Conservation (phyloP, 2,888 invertebrate species). For the Polietes domitor region DNA sequence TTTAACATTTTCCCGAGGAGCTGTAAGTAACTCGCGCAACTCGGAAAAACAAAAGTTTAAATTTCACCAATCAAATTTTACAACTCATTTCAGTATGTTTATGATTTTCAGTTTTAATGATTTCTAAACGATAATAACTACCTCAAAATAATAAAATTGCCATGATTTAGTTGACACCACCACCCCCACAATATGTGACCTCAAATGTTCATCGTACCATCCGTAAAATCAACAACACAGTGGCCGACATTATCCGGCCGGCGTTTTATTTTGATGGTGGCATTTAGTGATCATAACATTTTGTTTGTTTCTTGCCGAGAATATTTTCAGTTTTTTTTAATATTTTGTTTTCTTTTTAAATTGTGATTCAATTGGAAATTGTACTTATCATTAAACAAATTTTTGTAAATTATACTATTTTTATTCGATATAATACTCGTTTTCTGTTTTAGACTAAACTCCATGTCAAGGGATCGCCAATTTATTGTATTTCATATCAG, state of each 20-base stretch:
- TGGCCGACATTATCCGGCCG: background rate
- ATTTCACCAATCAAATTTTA: constrained; percentile 34
- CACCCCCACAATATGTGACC: background rate
- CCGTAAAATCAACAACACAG: background rate
- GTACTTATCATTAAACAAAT: constrained; percentile 37
- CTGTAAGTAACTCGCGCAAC: too few relatives aligned
- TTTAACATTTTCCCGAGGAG: background rate
- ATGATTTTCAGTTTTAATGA: constrained; percentile 8
- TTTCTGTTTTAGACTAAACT: background rate
- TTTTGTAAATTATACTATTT: constrained; percentile 29
- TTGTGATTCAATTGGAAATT: constrained; percentile 59
- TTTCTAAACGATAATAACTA: constrained; percentile 61
- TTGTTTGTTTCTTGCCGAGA: background rate
- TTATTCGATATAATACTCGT: constrained; percentile 5
- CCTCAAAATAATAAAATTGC: constrained; percentile 59
- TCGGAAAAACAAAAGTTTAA: constrained; percentile 14
- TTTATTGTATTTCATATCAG: too few relatives aligned
- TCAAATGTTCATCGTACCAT: background rate
- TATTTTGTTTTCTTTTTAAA: constrained; percentile 7
- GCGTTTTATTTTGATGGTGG: too few relatives aligned
- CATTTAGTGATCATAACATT: background rate
- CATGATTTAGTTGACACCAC: constrained; percentile 9
- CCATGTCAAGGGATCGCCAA: too few relatives aligned
- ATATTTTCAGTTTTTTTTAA: background rate
- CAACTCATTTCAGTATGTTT: constrained; percentile 12